Conservation (phyloP, 2,113 vertebrate species). For the Dolichallabes microphthalmus region DNA sequence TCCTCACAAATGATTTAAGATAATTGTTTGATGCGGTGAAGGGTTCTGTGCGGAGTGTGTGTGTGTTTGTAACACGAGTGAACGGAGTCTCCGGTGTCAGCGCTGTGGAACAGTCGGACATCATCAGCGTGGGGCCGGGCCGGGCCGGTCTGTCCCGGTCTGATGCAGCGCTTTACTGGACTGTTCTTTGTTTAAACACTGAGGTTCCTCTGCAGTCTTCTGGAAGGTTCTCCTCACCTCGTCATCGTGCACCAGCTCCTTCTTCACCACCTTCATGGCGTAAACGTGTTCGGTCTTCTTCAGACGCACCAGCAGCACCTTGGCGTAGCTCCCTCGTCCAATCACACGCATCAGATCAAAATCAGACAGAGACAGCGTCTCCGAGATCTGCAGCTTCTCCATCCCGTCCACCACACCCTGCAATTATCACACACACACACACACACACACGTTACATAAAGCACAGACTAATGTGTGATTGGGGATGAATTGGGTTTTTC, state of each 20-base stretch:
- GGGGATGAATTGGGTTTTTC: too few species aligned
- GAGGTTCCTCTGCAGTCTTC: neutral
- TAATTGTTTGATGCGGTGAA: neutral
- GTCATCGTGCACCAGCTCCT: constrained; percentile 95
- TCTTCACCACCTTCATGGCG: constrained; percentile 99
- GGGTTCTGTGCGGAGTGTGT: too few species aligned
- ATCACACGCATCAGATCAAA: constrained; percentile 96
- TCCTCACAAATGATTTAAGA: neutral
- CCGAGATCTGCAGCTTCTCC: constrained; percentile 91
- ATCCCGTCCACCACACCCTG: constrained; percentile 95
- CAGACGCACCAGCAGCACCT: constrained; percentile 92
- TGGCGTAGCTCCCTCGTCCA: constrained; percentile 95
- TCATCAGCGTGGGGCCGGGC: neutral
- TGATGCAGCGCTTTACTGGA: neutral
- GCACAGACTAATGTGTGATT: neutral
- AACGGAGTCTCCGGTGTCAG: neutral
- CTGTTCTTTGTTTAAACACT: neutral
- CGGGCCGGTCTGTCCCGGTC: neutral
- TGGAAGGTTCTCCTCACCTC: constrained; percentile 75
- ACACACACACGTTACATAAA: neutral
- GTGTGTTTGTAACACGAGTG: neutral
- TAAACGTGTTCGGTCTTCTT: constrained; percentile 94
- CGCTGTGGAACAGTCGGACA: neutral
- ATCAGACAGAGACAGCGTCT: constrained; percentile 87
- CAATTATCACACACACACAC: constrained; percentile 8